A percentile compares a stretch with the other conserved stretches of the same genome.
Evolutionary conservation across 2,888 invertebrate species (phyloP).

Genomic region (Chrysotoxum bicinctum): DNA sequence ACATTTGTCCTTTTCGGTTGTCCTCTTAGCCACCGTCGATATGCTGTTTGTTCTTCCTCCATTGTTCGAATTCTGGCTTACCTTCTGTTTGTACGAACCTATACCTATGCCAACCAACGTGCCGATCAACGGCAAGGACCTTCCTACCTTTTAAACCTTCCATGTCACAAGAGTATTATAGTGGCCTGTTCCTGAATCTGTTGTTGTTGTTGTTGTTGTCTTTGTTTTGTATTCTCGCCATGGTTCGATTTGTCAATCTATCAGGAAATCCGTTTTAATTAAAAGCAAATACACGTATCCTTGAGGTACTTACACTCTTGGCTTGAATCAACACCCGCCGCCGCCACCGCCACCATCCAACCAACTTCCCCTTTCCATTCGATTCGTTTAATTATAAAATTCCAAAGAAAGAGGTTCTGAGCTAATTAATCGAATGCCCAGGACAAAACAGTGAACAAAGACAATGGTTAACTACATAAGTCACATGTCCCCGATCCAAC

Average conservation of each 20-base stretch:
- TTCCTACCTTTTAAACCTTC: neutral
- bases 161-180: conserved; percentile 23
- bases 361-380: neutral
- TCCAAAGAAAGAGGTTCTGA: conserved; percentile 8
- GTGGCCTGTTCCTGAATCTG: conserved; percentile 10
- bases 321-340: neutral
- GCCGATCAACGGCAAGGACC: neutral
- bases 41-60: conserved; percentile 33
- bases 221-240: conserved; percentile 16
- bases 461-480: neutral
- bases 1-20: conserved; percentile 67
- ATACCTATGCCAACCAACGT: neutral
- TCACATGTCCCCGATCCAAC: neutral
- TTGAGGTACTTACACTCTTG: conserved; percentile 51
- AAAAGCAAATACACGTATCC: conserved; percentile 67
- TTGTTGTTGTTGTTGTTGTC: conserved; percentile 30
- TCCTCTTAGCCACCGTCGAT: conserved; percentile 37
- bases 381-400: conserved; percentile 65
- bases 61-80: conserved; percentile 35
- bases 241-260: conserved; percentile 66
- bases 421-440: conserved; percentile 51
- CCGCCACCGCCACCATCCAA: neutral
- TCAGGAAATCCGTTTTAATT: conserved; percentile 65
- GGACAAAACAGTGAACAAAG: conserved; percentile 6
- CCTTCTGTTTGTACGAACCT: neutral